phyloP scores from a whole-genome alignment of 2,113 vertebrate genomes.

The Gila orcuttii region DNA sequence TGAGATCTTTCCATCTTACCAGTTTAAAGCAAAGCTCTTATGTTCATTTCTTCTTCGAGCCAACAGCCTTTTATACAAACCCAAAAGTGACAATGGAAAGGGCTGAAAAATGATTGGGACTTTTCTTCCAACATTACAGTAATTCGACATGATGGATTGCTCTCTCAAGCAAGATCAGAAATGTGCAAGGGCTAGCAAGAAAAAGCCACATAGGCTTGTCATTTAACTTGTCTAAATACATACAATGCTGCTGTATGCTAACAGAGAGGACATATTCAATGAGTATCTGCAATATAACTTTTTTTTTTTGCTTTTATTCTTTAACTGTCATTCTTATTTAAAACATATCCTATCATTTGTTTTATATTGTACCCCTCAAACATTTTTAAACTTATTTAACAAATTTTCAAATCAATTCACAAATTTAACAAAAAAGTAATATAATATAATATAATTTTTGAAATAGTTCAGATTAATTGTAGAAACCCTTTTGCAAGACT shows the following conservation, averaged over 20 bases:
- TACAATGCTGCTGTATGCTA: conserved; percentile 51
- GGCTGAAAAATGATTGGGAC: conserved; percentile 60
- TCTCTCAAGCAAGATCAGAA: conserved; percentile 61
- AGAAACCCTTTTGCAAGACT: no score
- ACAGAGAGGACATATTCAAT: conserved; percentile 21
- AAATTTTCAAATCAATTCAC: no score
- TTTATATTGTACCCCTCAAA: no score
- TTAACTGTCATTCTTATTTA: neutral
- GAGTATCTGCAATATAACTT: neutral
- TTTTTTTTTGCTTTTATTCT: neutral
- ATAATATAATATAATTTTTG: no score
- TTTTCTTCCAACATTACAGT: conserved; percentile 59
- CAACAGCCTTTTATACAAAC: conserved; percentile 58
- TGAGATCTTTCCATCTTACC: conserved; percentile 28
- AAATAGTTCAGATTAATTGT: no score
- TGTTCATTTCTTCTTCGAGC: conserved; percentile 48
- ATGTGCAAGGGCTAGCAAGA: conserved; percentile 64
- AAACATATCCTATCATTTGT: neutral
- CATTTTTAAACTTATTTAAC: no score
- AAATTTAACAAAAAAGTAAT: no score
- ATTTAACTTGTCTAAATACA: conserved; percentile 65
- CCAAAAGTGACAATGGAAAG: conserved; percentile 52
- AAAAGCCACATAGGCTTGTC: conserved; percentile 65
- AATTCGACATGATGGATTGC: conserved; percentile 68
- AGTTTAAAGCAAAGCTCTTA: conserved; percentile 47